These are phyloP conservation scores for Anguilla obscura DNA, from an alignment of 2,797 vertebrate species.

Conservation along the genomic window DNA sequence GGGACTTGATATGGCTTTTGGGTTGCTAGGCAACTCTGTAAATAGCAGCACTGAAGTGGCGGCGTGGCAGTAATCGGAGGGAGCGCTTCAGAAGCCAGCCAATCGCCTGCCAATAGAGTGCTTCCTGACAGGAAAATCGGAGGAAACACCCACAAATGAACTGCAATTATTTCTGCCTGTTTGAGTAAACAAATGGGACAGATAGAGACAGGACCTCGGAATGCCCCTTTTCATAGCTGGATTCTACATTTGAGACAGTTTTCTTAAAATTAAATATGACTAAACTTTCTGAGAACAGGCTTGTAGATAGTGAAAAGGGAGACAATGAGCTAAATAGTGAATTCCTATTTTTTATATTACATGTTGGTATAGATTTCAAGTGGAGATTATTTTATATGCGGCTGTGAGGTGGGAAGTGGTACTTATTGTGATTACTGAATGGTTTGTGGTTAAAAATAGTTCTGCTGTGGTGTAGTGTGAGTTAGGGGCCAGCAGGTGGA, in stretches of 20 bases:
- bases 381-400: background rate
- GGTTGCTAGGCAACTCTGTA: slow-evolving; percentile 57
- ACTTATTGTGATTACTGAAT: background rate
- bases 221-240: background rate
- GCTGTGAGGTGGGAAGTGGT: background rate
- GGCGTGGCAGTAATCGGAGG: slow-evolving; percentile 10
- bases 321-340: background rate
- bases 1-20: slow-evolving; percentile 42
- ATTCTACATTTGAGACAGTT: background rate
- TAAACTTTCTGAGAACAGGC: background rate
- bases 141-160: slow-evolving; percentile 7
- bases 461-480: background rate
- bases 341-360: background rate
- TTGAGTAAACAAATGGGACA: slow-evolving; percentile 7
- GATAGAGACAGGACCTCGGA: background rate
- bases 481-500: background rate
- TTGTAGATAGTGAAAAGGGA: background rate
- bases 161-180: slow-evolving; percentile 22
- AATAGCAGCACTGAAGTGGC: slow-evolving; percentile 42
- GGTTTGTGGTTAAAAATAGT: background rate
- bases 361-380: background rate
- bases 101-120: background rate
- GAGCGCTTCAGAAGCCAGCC: slow-evolving; percentile 24
- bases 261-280: background rate
- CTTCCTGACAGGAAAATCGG: slow-evolving; percentile 22